Conservation (phyloP, 2,888 invertebrate species). For the Polyommatus iphigenia region DNA sequence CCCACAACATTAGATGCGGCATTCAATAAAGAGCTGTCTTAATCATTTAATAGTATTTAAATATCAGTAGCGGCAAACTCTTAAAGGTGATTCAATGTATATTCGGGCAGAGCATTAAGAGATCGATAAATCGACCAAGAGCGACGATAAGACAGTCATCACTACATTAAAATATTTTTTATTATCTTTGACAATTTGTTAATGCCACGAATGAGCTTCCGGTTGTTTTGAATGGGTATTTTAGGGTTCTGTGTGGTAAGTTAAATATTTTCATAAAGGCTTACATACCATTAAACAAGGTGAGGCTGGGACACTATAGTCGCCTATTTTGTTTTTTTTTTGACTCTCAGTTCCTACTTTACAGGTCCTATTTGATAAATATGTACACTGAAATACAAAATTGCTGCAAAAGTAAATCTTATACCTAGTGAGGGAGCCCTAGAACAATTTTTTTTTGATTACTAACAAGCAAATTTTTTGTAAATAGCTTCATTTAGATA, state of each 20-base stretch:
- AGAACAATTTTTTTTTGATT: no score
- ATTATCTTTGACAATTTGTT: conserved; percentile 78
- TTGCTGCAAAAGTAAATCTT: no score
- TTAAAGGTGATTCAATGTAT: conserved; percentile 56
- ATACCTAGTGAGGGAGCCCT: no score
- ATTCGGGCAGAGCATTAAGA: conserved; percentile 54
- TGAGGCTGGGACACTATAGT: no score
- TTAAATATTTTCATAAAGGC: no score
- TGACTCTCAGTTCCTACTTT: no score
- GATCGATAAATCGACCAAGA: conserved; percentile 63
- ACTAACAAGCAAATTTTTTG: no score
- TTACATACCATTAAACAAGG: no score
- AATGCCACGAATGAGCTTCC: conserved; percentile 73
- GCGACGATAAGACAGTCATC: conserved; percentile 62
- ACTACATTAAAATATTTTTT: conserved; percentile 72
- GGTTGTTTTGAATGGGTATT: conserved; percentile 78
- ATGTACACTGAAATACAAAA: no score
- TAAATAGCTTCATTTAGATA: no score
- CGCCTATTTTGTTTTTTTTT: no score
- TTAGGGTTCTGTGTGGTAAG: conserved; percentile 52
- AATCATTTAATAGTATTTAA: conserved; percentile 59
- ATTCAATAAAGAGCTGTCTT: conserved; percentile 20
- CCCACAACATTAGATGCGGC: conserved; percentile 17
- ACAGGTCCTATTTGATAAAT: no score
- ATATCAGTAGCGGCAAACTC: conserved; percentile 65